phyloP scores from a whole-genome alignment of 2,888 invertebrate species.

The Dryobota labecula region DNA sequence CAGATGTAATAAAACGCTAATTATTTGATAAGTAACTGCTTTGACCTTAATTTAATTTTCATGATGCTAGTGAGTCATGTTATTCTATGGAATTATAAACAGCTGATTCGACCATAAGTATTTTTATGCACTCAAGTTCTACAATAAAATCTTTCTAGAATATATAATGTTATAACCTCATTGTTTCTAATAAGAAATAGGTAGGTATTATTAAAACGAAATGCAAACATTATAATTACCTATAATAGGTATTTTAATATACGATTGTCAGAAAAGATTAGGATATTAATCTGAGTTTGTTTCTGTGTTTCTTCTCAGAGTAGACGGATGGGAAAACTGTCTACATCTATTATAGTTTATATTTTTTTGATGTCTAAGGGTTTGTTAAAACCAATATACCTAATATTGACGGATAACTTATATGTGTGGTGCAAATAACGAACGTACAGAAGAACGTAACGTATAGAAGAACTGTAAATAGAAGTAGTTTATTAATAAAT shows the following conservation, averaged over 20 bases:
- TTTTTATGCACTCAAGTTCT: slow-evolving; percentile 1
- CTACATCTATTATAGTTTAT: no score
- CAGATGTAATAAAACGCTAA: slow-evolving; percentile 37
- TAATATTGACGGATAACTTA: no score
- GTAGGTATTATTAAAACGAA: not conserved
- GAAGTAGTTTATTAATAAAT: no score
- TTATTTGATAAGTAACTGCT: slow-evolving; percentile 32
- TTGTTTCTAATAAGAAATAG: not conserved
- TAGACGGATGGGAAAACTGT: not conserved
- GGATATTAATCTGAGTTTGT: not conserved
- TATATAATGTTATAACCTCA: no score
- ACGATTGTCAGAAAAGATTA: not conserved
- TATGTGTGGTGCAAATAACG: no score
- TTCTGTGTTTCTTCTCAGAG: not conserved
- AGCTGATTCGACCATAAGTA: slow-evolving; percentile 21
- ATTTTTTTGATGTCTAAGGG: no score
- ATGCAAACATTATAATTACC: not conserved
- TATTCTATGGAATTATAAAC: slow-evolving; percentile 17
- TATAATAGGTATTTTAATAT: no score
- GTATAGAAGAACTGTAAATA: no score
- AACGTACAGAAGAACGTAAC: no score
- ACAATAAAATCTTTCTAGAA: no score
- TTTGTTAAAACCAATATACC: no score
- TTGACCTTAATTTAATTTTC: slow-evolving; percentile 34
- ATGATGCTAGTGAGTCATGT: slow-evolving; percentile 39